Conservation (phyloP, 2,113 vertebrate species). For the Plecturocebus donacophilus region DNA sequence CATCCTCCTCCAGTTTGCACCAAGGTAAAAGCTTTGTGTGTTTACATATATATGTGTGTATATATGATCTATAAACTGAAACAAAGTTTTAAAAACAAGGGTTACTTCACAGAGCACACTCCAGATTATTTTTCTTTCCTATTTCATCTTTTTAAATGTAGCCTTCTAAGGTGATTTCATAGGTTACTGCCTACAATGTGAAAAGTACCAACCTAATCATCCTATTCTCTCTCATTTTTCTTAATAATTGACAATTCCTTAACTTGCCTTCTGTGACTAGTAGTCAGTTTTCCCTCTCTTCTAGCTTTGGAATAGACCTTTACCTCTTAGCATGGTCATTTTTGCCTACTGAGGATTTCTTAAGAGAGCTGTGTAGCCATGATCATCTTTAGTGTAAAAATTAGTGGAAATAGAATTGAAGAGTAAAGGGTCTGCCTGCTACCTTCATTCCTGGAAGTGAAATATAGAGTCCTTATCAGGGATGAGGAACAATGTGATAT, state of each 20-base stretch:
- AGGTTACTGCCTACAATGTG: neutral
- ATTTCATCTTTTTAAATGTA: slow-evolving; percentile 4
- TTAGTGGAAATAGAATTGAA: neutral
- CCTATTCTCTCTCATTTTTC: slow-evolving; percentile 27
- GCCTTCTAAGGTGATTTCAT: neutral
- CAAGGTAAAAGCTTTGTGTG: neutral
- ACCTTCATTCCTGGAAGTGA: neutral
- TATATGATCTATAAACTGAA: slow-evolving; percentile 11
- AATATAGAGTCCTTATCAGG: neutral
- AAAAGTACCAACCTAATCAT: neutral
- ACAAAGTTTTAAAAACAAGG: neutral
- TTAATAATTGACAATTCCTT: neutral
- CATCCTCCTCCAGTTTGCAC: neutral
- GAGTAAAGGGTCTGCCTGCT: neutral
- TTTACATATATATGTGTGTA: neutral
- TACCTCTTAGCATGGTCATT: neutral
- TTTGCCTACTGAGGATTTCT: neutral
- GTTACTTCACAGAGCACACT: neutral
- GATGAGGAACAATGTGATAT: neutral
- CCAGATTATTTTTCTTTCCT: neutral
- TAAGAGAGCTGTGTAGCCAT: neutral
- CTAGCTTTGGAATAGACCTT: neutral
- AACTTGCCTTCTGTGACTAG: neutral
- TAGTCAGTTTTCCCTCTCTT: neutral
- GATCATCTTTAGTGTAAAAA: neutral